Base-by-base conservation (phyloP, 2,113 vertebrate species). In the Lophochroa leadbeateri region DNA sequence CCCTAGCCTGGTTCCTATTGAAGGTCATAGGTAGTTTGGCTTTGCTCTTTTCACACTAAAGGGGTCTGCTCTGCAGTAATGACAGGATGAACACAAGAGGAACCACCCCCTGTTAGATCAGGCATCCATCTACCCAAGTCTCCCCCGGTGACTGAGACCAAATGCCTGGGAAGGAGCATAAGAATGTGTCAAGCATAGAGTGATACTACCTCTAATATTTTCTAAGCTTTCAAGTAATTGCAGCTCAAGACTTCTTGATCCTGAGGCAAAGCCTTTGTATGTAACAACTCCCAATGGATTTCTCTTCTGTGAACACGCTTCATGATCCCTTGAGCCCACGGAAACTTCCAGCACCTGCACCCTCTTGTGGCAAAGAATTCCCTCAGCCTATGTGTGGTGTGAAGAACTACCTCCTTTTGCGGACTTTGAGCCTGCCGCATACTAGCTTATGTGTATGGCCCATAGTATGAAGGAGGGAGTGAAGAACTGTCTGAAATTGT, bases 401-500 rank as follows among this genome's bases (percentile, higher is more conserved):
- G n/a, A 65, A 77, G 50, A 86, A 13, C n/a, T 41, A 60, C 15
- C 31, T 65, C 31, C 10, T 49, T 8, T 3, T 25, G 17, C 44
- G 17, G 44, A 8, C 21, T 81, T 50, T 61, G 23, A 57, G 27
- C 10, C 29, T 17, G 8, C 29, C 35, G 33, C 0, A 0, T 29
- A 23, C 29, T 52, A 47, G 20, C 17, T 69, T 29, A 19, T 16
- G 27, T 29, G 33, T 14, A 6, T 25, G 35, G 44, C 27, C 44
- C 0, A 1, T 13, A 35, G 13, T 3, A 24, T 0, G 52, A 74
- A 75, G 55, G 24, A 84, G 35, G 0, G 4, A 57, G 29, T 8
- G 24, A 33, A 29, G 53, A 93, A 61, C 20, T 43, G 27, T 14
- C 16, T 70, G 65, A 75, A 93, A 37, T 0, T 0, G 55, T 17